These are phyloP conservation scores for Sycophila texana DNA, from an alignment of 2,888 invertebrate genomes.

Conservation along the genomic window DNA sequence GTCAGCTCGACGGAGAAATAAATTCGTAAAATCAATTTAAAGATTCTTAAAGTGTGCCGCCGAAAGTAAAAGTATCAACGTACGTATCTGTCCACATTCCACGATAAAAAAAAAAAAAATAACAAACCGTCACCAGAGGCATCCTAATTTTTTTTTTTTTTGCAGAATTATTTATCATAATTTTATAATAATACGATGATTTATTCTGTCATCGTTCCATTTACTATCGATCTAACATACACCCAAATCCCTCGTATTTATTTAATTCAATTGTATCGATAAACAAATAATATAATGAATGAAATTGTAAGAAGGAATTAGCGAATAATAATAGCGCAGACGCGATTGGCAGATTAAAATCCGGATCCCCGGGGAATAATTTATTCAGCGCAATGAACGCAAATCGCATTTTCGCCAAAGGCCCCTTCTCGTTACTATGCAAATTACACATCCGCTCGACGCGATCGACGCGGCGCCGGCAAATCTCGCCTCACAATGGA, in stretches of 20 bases:
- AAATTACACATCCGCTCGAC: slow-evolving; percentile 32
- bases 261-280: not conserved
- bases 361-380: not conserved
- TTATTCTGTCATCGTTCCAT: too few species aligned
- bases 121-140: not conserved
- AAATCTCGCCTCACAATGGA: not conserved
- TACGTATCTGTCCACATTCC: not conserved
- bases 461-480: slow-evolving; percentile 6
- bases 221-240: not conserved
- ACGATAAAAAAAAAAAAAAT: too few species aligned
- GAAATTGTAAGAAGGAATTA: too few species aligned
- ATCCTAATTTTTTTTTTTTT: not conserved
- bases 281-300: too few species aligned
- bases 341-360: too few species aligned
- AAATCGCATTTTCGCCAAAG: slow-evolving; percentile 24
- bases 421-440: slow-evolving; percentile 42
- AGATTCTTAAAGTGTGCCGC: not conserved
- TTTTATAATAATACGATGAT: too few species aligned
- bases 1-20: not conserved
- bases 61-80: slow-evolving; percentile 31
- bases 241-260: not conserved
- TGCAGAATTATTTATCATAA: too few species aligned
- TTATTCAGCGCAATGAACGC: not conserved
- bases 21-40: slow-evolving; percentile 37
- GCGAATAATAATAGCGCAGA: too few species aligned